These are phyloP conservation scores for Nematostella vectensis DNA, from an alignment of 92 coral and sea anemone species.

Conservation along the genomic window DNA sequence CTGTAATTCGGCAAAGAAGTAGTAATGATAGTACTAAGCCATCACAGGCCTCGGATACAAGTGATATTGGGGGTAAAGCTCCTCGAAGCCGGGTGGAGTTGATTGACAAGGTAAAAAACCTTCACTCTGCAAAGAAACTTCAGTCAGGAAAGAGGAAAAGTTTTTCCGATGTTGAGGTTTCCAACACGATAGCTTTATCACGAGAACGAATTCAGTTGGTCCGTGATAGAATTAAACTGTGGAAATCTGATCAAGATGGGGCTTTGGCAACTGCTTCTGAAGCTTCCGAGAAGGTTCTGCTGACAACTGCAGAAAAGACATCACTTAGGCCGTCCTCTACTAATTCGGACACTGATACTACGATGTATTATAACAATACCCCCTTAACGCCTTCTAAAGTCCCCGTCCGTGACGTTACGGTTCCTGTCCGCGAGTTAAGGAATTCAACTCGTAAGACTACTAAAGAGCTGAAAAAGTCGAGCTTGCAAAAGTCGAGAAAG, in stretches of 20 bases:
- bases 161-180: constrained; percentile 53
- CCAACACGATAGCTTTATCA: constrained; percentile 50
- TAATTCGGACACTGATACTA: background rate
- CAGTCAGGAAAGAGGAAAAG: constrained; percentile 33
- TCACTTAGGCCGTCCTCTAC: no score
- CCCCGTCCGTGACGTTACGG: constrained; percentile 18
- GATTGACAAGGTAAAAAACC: constrained; percentile 35
- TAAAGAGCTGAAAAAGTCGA: constrained; percentile 53
- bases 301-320: no score
- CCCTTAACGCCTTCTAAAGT: constrained; percentile 18
- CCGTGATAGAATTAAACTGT: constrained; percentile 56
- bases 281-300: no score
- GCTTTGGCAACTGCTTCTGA: background rate
- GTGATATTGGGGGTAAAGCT: background rate
- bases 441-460: constrained; percentile 27
- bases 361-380: constrained; percentile 8
- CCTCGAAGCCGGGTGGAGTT: constrained; percentile 32
- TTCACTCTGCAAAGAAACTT: constrained; percentile 29
- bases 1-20: background rate
- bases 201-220: constrained; percentile 54
- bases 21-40: background rate
- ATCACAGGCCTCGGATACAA: background rate
- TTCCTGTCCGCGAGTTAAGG: constrained; percentile 1
- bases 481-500: constrained; percentile 23
- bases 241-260: constrained; percentile 32